A percentile compares a stretch with the other conserved stretches of the same genome.
phyloP scores from a whole-genome alignment of 2,888 invertebrate genomes.

The Trimorus sp. region DNA sequence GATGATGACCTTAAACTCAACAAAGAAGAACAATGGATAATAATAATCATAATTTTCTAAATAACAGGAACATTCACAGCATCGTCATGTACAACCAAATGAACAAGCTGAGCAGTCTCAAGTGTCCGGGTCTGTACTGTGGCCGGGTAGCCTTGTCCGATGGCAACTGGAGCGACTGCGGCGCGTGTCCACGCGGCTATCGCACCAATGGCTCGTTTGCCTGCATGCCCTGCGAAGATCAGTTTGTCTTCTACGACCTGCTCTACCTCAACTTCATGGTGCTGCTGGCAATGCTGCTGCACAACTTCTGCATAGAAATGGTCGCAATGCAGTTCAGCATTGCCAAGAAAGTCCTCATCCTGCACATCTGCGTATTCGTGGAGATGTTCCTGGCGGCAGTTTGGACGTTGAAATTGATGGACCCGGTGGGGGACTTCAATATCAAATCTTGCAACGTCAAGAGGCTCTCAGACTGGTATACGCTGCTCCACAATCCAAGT shows the following conservation, averaged over 20 bases:
- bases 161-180: conserved; percentile 90
- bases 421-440: conserved; percentile 90
- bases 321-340: conserved; percentile 89
- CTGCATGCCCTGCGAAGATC: conserved; percentile 89
- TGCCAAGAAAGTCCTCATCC: conserved; percentile 87
- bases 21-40: too few relatives aligned
- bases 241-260: conserved; percentile 94
- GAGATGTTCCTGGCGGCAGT: conserved; percentile 91
- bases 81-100: background rate
- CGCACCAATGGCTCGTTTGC: conserved; percentile 88
- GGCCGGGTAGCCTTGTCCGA: conserved; percentile 87
- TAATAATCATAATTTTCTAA: too few relatives aligned
- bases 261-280: conserved; percentile 97
- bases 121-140: conserved; percentile 92
- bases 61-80: too few relatives aligned
- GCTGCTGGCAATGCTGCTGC: conserved; percentile 91
- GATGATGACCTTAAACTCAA: too few relatives aligned
- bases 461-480: conserved; percentile 97
- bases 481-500: conserved; percentile 95
- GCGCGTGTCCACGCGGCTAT: conserved; percentile 93
- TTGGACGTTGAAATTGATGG: conserved; percentile 89
- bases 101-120: background rate
- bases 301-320: conserved; percentile 96
- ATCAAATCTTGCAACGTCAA: conserved; percentile 91
- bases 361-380: conserved; percentile 91